A percentile compares a stretch with the other conserved stretches of the same genome.
Evolutionary conservation across 1,140 invertebrate species (phyloP).

Genomic region (Diorhabda sublineata): DNA sequence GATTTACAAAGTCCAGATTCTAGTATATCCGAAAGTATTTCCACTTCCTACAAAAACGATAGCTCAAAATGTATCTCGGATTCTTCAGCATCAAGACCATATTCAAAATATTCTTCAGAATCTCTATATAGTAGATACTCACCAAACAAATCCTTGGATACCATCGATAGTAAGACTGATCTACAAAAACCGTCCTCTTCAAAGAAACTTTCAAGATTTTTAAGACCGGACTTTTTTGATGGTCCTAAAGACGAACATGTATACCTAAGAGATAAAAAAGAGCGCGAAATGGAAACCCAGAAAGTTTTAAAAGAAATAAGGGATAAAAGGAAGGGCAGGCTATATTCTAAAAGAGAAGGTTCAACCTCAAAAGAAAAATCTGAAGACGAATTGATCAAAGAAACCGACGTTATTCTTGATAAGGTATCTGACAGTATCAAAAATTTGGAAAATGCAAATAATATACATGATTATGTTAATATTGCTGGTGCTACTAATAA

Average conservation of each 20-base stretch:
- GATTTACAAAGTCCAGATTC: conserved; percentile 39
- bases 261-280: conserved; percentile 66
- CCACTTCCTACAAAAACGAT: conserved; percentile 28
- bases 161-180: conserved; percentile 31
- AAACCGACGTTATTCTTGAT: conserved; percentile 31
- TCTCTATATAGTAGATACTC: conserved; percentile 22
- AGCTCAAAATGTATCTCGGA: conserved; percentile 28
- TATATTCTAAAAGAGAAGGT: conserved; percentile 33
- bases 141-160: conserved; percentile 23
- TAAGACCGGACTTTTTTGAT: conserved; percentile 75
- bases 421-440: conserved; percentile 41
- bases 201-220: conserved; percentile 63
- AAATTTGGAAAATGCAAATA: conserved; percentile 32
- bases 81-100: conserved; percentile 29
- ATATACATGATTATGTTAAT: conserved; percentile 33
- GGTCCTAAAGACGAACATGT: conserved; percentile 64
- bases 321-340: conserved; percentile 54
- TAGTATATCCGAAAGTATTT: conserved; percentile 39
- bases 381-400: conserved; percentile 18
- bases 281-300: conserved; percentile 60
- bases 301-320: conserved; percentile 61
- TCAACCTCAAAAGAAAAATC: conserved; percentile 28
- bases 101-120: conserved; percentile 29
- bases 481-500: neutral
- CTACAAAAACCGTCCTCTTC: conserved; percentile 33